A percentile compares a stretch with the other conserved stretches of the same genome.
Conservation (phyloP, 2,888 invertebrate genomes). For the Synergus umbraculus region DNA sequence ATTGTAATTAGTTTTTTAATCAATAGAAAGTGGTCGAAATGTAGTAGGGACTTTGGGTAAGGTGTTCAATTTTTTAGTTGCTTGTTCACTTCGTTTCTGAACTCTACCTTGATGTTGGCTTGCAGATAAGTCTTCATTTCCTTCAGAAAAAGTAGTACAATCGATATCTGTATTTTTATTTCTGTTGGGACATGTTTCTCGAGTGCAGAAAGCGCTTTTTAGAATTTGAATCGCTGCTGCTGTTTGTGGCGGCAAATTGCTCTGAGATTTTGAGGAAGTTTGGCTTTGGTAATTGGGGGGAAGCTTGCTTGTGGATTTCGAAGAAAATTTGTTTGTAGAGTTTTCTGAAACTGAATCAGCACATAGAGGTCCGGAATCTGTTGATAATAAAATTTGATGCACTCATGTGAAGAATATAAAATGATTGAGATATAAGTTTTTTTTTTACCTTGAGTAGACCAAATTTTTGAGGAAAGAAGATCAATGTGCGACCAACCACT, state of each 20-base stretch:
- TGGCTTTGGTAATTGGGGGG: not conserved
- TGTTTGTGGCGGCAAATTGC: conserved; percentile 12
- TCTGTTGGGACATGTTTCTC: conserved; percentile 10
- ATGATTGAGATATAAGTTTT: not conserved
- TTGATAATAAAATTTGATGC: not conserved
- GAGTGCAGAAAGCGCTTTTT: conserved; percentile 29
- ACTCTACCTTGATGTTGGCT: not conserved
- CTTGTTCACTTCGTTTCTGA: not conserved
- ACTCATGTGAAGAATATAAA: not conserved
- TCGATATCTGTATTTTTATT: not conserved
- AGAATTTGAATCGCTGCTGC: conserved; percentile 9
- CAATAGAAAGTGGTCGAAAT: not conserved
- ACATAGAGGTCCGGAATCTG: not conserved
- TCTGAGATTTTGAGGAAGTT: conserved; percentile 19
- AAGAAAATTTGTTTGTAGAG: not conserved
- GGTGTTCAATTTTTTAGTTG: not conserved
- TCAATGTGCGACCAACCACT: conserved; percentile 20
- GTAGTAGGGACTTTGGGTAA: not conserved
- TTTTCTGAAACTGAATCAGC: not conserved
- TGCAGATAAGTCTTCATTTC: not conserved
- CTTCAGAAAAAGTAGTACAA: conserved; percentile 2
- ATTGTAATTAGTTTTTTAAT: not conserved
- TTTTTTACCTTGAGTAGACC: conserved; percentile 1
- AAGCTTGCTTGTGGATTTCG: conserved; percentile 7
- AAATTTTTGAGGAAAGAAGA: not conserved